These are phyloP conservation scores for Holothuria glaberrima DNA, from an alignment of 35 echinoderm and acorn worm genomes.

Conservation along the genomic window DNA sequence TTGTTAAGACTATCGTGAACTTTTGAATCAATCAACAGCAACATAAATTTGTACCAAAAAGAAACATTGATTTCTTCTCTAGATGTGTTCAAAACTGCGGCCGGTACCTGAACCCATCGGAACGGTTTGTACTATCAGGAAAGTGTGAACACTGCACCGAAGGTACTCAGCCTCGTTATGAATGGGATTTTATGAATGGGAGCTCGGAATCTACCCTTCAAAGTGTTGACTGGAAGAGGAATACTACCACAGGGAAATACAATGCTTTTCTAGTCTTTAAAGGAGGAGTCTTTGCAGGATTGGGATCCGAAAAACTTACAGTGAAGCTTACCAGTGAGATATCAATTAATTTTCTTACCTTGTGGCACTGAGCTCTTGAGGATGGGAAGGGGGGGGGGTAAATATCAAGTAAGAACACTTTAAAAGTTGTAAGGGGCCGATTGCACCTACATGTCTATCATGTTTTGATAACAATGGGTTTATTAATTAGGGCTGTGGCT, in stretches of 20 bases:
- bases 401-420: no score
- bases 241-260: slow-evolving; percentile 73
- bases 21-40: no score
- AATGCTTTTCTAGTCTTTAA: slow-evolving; percentile 75
- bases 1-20: no score
- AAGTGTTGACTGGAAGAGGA: slow-evolving; percentile 52
- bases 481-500: no score
- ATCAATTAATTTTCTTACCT: no score
- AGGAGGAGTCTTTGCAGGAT: slow-evolving; percentile 28
- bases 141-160: slow-evolving; percentile 81
- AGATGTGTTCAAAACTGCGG: slow-evolving; percentile 91
- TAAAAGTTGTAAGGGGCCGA: no score
- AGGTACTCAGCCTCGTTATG: slow-evolving; percentile 58
- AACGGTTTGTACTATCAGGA: slow-evolving; percentile 74
- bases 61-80: background rate
- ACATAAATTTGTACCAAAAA: background rate
- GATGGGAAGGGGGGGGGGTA: no score
- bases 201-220: background rate
- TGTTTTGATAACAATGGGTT: no score
- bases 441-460: no score
- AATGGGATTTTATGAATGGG: slow-evolving; percentile 35
- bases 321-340: slow-evolving; percentile 66
- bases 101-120: slow-evolving; percentile 79
- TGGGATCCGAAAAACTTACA: slow-evolving; percentile 45
- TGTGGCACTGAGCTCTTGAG: no score